These are phyloP conservation scores for Vombatus ursinus DNA, from an alignment of 2,113 vertebrate species.

Conservation along the genomic window DNA sequence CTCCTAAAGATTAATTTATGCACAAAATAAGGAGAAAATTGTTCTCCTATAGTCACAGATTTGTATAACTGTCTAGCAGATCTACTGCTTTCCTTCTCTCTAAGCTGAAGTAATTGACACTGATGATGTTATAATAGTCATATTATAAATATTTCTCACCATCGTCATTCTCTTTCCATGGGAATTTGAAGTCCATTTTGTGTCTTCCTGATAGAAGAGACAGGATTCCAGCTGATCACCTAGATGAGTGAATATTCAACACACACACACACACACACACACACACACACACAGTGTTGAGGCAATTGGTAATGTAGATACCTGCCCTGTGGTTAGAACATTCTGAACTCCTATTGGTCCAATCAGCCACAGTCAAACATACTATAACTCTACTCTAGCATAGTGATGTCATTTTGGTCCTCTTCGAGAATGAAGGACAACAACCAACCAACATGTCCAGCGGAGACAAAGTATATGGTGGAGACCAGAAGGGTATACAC, in stretches of 20 bases:
- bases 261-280: background rate
- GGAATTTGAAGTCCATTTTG: background rate
- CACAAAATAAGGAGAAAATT: background rate
- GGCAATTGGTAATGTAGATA: background rate
- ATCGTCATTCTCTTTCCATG: background rate
- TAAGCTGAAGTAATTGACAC: background rate
- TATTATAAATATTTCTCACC: background rate
- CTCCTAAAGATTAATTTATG: background rate
- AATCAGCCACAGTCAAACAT: no score
- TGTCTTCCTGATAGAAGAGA: constrained; percentile 15
- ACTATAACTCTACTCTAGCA: no score
- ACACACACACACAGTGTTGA: background rate
- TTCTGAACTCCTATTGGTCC: no score
- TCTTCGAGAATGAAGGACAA: no score
- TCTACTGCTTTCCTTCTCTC: background rate
- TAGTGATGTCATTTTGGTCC: no score
- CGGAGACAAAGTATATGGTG: no score
- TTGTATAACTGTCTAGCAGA: background rate
- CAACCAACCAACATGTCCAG: no score
- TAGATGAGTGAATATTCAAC: background rate
- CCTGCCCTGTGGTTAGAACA: no score
- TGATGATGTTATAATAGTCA: background rate
- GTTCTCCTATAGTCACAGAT: background rate
- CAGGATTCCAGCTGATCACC: background rate
- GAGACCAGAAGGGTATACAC: no score